phyloP scores from a whole-genome alignment of 2,113 vertebrate species.

The Pedionomus torquatus region DNA sequence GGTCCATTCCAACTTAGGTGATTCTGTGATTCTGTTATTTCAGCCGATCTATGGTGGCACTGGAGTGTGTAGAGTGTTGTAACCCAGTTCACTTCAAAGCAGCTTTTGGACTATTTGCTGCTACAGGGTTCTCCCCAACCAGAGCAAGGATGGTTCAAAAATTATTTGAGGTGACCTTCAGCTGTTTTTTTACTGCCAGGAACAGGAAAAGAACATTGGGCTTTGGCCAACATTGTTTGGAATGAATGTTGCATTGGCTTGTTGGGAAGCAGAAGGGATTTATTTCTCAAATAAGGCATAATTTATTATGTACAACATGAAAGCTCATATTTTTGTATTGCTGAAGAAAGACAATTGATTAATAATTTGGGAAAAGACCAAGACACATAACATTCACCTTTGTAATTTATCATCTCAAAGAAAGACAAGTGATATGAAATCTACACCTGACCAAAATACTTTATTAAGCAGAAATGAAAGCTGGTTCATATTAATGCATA shows the following conservation, averaged over 20 bases:
- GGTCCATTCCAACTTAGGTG: too few relatives aligned
- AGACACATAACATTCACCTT: neutral
- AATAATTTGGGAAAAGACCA: conserved; percentile 39
- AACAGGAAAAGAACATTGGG: neutral
- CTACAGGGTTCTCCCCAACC: neutral
- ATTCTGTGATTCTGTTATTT: too few relatives aligned
- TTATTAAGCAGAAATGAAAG: neutral
- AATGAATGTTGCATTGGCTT: neutral
- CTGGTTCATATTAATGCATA: neutral
- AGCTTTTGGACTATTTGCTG: neutral
- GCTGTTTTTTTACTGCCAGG: neutral
- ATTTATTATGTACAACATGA: neutral
- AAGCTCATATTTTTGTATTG: neutral
- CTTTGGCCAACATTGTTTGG: neutral
- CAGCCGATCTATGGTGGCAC: neutral
- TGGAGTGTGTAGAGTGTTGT: accelerated
- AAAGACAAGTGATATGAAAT: neutral
- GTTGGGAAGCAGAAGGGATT: neutral
- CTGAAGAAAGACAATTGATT: neutral
- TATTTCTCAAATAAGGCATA: neutral
- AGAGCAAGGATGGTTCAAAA: neutral
- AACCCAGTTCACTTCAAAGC: neutral
- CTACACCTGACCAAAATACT: neutral
- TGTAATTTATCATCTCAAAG: neutral
- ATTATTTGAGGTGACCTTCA: neutral